Percentiles rank a stretch among this genome's conserved stretches.
These are phyloP conservation scores for Rhinolophus sinicus DNA, from an alignment of 2,113 vertebrate species.

Conservation along the genomic window DNA sequence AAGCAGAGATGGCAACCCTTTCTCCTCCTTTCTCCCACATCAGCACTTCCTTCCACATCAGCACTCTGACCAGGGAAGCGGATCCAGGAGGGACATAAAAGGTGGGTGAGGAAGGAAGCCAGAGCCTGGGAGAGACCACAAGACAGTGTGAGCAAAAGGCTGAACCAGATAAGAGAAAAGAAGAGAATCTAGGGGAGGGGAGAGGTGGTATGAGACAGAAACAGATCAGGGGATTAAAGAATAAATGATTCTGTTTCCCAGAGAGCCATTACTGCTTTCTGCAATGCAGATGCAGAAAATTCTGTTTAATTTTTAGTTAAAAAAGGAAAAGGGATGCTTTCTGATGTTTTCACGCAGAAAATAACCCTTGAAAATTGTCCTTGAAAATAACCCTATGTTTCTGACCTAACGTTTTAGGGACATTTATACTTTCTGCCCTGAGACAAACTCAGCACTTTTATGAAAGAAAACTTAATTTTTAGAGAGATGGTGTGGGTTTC, in stretches of 20 bases:
- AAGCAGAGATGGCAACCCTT: not conserved
- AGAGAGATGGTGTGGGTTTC: not conserved
- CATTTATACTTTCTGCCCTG: not conserved
- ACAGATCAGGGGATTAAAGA: not conserved
- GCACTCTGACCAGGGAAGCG: not conserved
- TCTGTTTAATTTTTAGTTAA: not conserved
- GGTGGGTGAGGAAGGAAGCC: not conserved
- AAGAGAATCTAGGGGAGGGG: not conserved
- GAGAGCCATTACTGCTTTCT: not conserved
- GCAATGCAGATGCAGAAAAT: not conserved
- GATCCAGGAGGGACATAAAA: not conserved
- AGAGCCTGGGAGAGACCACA: not conserved
- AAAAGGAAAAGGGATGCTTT: conserved; percentile 7
- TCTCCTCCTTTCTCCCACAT: not conserved
- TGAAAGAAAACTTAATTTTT: conserved; percentile 23
- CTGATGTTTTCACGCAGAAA: not conserved
- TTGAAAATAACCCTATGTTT: not conserved
- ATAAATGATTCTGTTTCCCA: not conserved
- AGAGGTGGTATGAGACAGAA: not conserved
- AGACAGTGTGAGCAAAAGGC: not conserved
- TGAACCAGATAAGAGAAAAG: not conserved
- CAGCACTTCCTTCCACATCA: not conserved
- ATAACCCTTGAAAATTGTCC: too few relatives aligned
- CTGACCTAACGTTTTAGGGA: not conserved
- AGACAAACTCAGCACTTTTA: not conserved